Conservation (phyloP, 2,113 vertebrate species). For the Chascanopsetta lugubris region DNA sequence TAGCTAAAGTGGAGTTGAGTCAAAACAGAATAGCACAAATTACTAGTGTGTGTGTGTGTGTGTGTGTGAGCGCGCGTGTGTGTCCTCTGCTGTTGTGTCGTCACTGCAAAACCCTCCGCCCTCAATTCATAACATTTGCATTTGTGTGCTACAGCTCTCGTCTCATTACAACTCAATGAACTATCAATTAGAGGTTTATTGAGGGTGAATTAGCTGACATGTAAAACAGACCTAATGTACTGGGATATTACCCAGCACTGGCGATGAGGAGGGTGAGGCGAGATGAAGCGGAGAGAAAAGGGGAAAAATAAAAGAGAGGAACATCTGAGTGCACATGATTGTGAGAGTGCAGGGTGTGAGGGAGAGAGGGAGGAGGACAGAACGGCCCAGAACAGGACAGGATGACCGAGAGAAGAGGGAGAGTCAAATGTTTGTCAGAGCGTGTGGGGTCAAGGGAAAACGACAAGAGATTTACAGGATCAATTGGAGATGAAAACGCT, state of each 20-base stretch:
- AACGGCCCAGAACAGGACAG: not conserved
- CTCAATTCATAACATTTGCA: conserved; percentile 49
- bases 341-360: conserved; percentile 4
- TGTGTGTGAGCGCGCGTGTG: not conserved
- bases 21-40: not conserved
- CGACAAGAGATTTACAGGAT: not conserved
- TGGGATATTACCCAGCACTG: conserved; percentile 42
- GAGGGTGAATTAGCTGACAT: conserved; percentile 75
- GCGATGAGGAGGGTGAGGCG: conserved; percentile 5
- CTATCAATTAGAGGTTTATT: conserved; percentile 76
- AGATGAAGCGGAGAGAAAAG: not conserved
- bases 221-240: conserved; percentile 66
- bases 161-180: conserved; percentile 80
- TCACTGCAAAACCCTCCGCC: conserved; percentile 38
- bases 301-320: not conserved
- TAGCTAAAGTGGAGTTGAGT: not conserved
- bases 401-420: conserved; percentile 11
- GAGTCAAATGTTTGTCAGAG: conserved; percentile 23
- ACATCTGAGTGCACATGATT: conserved; percentile 18
- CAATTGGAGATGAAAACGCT: not conserved
- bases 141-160: conserved; percentile 50
- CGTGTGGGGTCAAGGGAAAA: not conserved
- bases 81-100: not conserved
- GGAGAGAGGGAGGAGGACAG: not conserved
- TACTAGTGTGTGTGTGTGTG: not conserved